Percentiles rank a stretch among this genome's conserved stretches.
phyloP scores from a whole-genome alignment of 2,888 invertebrate species.

The Ophraella communa region DNA sequence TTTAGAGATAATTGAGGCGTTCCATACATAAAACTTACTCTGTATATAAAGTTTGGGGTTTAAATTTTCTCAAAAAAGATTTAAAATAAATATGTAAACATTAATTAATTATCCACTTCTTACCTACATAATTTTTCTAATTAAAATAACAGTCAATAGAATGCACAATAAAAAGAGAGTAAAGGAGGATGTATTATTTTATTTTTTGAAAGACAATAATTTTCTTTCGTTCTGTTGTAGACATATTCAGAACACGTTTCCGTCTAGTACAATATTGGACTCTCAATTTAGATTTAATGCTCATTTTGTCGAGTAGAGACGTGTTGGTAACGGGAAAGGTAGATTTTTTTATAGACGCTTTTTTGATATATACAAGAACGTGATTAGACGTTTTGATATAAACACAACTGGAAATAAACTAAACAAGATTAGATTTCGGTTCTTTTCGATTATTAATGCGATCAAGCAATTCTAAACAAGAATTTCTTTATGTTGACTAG shows the following conservation, averaged over 20 bases:
- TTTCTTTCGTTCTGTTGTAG: neutral
- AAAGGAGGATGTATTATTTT: neutral
- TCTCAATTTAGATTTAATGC: slow-evolving; percentile 13
- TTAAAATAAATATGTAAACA: no score
- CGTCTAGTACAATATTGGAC: slow-evolving; percentile 8
- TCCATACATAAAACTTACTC: no score
- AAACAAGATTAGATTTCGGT: neutral
- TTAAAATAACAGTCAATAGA: neutral
- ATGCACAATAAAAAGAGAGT: neutral
- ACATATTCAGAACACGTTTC: slow-evolving; percentile 9
- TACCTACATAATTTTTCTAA: neutral
- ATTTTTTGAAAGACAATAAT: neutral
- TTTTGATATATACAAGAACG: neutral
- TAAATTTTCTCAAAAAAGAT: no score
- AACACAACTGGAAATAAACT: neutral
- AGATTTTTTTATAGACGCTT: neutral
- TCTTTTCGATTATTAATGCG: no score
- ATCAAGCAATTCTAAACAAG: no score
- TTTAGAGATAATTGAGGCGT: no score
- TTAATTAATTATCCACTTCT: neutral
- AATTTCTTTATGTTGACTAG: no score
- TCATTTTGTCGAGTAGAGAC: slow-evolving; percentile 4
- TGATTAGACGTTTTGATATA: neutral
- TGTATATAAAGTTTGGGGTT: no score
- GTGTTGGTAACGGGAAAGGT: slow-evolving; percentile 6